These are phyloP conservation scores for Macrophya annulata DNA, from an alignment of 2,888 invertebrate species.

Conservation along the genomic window DNA sequence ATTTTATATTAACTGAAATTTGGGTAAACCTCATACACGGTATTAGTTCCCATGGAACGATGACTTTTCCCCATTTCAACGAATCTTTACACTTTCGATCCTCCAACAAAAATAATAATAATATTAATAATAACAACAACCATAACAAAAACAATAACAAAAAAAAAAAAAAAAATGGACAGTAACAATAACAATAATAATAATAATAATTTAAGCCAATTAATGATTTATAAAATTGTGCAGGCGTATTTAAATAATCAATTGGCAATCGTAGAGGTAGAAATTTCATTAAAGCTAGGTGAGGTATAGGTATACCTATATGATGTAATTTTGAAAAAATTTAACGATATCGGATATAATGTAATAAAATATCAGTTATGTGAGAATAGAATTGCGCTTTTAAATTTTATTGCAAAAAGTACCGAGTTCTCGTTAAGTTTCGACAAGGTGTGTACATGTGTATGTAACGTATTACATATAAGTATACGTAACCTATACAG, in stretches of 20 bases:
- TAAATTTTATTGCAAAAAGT: not conserved
- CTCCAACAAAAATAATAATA: not conserved
- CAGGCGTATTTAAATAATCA: not conserved
- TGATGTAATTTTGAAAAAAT: not conserved
- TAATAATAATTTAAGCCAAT: not conserved
- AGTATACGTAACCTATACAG: not conserved
- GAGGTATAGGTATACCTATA: not conserved
- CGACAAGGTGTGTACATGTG: not conserved
- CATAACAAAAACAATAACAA: too few relatives aligned
- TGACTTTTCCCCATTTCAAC: too few relatives aligned
- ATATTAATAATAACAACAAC: not conserved
- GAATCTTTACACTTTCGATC: too few relatives aligned
- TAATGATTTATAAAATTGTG: not conserved
- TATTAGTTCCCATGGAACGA: too few relatives aligned
- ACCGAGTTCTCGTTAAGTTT: not conserved
- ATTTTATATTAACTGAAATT: too few relatives aligned
- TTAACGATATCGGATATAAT: not conserved
- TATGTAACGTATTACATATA: too few relatives aligned
- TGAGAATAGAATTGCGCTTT: not conserved
- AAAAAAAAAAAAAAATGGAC: too few relatives aligned
- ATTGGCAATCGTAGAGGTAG: not conserved
- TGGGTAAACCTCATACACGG: too few relatives aligned
- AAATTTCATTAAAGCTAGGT: too few relatives aligned
- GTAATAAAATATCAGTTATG: not conserved
- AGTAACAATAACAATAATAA: not conserved